Percentiles rank a stretch among this genome's conserved stretches.
These are phyloP conservation scores for Apis cerana DNA, from an alignment of 1,140 invertebrate species.

Conservation along the genomic window DNA sequence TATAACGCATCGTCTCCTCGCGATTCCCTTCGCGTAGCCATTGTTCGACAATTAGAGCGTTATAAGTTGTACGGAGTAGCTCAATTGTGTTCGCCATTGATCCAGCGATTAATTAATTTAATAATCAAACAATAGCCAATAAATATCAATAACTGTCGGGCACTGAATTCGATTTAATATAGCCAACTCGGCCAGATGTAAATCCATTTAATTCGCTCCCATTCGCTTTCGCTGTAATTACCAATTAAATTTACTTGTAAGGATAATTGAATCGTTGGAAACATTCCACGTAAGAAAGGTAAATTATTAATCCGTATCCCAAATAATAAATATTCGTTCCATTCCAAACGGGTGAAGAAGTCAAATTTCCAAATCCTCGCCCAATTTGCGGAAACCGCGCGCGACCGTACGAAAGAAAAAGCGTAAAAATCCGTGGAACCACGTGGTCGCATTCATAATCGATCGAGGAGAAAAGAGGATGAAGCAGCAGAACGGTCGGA, in stretches of 20 bases:
- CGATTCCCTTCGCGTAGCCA: not conserved
- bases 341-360: too few species aligned
- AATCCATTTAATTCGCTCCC: not conserved
- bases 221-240: not conserved
- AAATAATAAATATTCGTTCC: too few species aligned
- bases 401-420: too few species aligned
- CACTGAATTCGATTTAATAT: not conserved
- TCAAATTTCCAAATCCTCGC: too few species aligned
- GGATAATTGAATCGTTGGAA: too few species aligned
- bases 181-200: not conserved
- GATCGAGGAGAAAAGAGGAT: too few species aligned
- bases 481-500: not conserved
- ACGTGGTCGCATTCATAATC: not conserved
- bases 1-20: not conserved
- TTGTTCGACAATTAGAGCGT: not conserved
- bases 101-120: conserved; percentile 2
- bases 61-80: not conserved
- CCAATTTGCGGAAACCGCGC: too few species aligned
- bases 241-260: too few species aligned
- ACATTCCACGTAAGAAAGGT: too few species aligned
- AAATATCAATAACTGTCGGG: conserved; percentile 12
- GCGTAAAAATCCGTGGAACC: not conserved
- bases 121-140: not conserved
- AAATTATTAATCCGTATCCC: too few species aligned
- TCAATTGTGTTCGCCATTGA: not conserved